A percentile compares a stretch with the other conserved stretches of the same genome.
These are phyloP conservation scores for Hydrotaea cyrtoneurina DNA, from an alignment of 2,888 invertebrate genomes.

Conservation along the genomic window DNA sequence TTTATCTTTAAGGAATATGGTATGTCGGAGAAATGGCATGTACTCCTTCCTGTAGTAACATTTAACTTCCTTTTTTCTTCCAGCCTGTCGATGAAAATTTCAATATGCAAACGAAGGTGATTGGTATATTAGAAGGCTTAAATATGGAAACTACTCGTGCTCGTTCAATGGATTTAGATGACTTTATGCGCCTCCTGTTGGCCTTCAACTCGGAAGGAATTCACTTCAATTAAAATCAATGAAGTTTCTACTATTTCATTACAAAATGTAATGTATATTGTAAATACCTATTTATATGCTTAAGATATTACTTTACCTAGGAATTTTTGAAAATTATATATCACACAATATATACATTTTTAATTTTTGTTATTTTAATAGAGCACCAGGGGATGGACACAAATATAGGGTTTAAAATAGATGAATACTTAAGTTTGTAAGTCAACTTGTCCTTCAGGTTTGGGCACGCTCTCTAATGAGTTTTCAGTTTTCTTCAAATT, in stretches of 20 bases:
- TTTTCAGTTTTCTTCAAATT: too few relatives aligned
- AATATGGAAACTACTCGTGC: constrained; percentile 90
- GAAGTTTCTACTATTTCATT: constrained; percentile 11
- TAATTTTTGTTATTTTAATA: too few relatives aligned
- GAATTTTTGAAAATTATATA: too few relatives aligned
- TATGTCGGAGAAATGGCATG: constrained; percentile 76
- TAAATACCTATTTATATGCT: neutral
- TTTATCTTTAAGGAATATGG: constrained; percentile 92
- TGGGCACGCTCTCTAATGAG: too few relatives aligned
- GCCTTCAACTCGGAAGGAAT: constrained; percentile 95
- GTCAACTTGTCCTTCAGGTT: too few relatives aligned
- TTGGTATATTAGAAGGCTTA: constrained; percentile 86
- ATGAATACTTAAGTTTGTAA: too few relatives aligned
- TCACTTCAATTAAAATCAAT: constrained; percentile 88
- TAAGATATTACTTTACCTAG: constrained; percentile 2
- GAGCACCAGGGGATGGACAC: too few relatives aligned
- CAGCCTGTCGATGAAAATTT: constrained; percentile 90
- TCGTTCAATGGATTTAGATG: constrained; percentile 97
- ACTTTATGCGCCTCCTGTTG: constrained; percentile 93
- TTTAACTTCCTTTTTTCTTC: constrained; percentile 72
- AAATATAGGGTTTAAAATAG: too few relatives aligned
- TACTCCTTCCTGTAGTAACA: constrained; percentile 14
- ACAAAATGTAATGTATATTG: neutral
- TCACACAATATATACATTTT: too few relatives aligned
- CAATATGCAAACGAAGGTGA: constrained; percentile 90